Evolutionary conservation across 2,113 vertebrate genomes (phyloP).

Genomic region (Periophthalmus modestus): DNA sequence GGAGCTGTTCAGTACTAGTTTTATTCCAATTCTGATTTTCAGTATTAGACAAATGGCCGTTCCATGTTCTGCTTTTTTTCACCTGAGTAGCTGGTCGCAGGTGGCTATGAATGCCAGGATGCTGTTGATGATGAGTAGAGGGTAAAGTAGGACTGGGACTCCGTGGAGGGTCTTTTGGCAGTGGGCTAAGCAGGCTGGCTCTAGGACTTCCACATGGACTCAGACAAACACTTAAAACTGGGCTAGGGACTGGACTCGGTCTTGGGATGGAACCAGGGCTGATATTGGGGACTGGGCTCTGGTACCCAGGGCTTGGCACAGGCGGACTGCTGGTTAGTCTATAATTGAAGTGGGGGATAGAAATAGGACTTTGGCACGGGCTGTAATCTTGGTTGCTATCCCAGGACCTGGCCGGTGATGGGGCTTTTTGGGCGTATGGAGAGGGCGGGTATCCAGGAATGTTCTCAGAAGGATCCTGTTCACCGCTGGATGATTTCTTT

Average conservation of each 20-base stretch:
- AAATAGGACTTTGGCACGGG: slow-evolving; percentile 68
- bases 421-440: slow-evolving; percentile 66
- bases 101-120: slow-evolving; percentile 47
- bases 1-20: slow-evolving; percentile 31
- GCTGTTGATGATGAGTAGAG: slow-evolving; percentile 31
- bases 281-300: slow-evolving; percentile 60
- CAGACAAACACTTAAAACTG: slow-evolving; percentile 66
- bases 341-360: slow-evolving; percentile 74
- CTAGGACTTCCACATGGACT: slow-evolving; percentile 66
- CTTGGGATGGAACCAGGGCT: slow-evolving; percentile 60
- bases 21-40: slow-evolving; percentile 44
- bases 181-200: slow-evolving; percentile 61
- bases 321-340: slow-evolving; percentile 77
- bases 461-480: slow-evolving; percentile 69
- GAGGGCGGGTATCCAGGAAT: slow-evolving; percentile 46
- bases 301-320: slow-evolving; percentile 74
- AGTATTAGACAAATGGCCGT: slow-evolving; percentile 32
- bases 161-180: slow-evolving; percentile 53
- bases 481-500: slow-evolving; percentile 78
- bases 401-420: slow-evolving; percentile 71
- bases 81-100: slow-evolving; percentile 47
- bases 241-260: slow-evolving; percentile 55
- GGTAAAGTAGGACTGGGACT: slow-evolving; percentile 67
- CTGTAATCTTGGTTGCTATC: slow-evolving; percentile 73
- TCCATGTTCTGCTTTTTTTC: slow-evolving; percentile 60